Percentiles rank a stretch among this genome's conserved stretches.
phyloP scores from a whole-genome alignment of 2,888 invertebrate species.

The Mellilla xanthometata region DNA sequence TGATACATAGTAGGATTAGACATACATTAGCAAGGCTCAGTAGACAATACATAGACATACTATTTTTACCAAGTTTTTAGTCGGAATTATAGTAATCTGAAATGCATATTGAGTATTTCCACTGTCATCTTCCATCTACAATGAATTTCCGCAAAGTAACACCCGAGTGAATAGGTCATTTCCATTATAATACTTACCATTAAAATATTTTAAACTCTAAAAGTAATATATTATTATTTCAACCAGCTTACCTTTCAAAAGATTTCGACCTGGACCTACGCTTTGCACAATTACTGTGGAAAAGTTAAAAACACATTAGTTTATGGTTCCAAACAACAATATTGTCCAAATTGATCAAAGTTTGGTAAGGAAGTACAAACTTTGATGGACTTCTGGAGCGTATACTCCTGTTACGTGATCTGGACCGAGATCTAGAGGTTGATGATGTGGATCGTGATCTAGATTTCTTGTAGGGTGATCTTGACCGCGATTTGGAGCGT shows the following conservation, averaged over 20 bases:
- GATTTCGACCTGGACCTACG: conserved; percentile 71
- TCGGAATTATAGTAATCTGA: too few species aligned
- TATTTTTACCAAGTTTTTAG: too few species aligned
- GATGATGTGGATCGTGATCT: conserved; percentile 46
- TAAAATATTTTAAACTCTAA: conserved; percentile 21
- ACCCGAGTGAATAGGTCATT: too few species aligned
- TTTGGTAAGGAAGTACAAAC: conserved; percentile 54
- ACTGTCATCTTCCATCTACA: too few species aligned
- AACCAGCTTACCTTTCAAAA: conserved; percentile 70
- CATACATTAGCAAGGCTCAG: too few species aligned
- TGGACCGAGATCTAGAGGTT: conserved; percentile 47
- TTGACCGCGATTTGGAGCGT: conserved; percentile 16
- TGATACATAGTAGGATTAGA: too few species aligned
- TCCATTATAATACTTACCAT: conserved; percentile 1
- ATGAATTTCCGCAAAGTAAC: too few species aligned
- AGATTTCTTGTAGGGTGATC: conserved; percentile 35
- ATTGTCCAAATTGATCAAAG: not conserved
- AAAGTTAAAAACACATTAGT: conserved; percentile 38
- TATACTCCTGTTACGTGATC: conserved; percentile 52
- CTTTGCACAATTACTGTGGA: conserved; percentile 63
- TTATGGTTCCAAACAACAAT: conserved; percentile 5
- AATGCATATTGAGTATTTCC: too few species aligned
- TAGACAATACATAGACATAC: too few species aligned
- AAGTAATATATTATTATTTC: conserved; percentile 29
- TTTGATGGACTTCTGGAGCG: conserved; percentile 63